Evolutionary conservation across 1,140 invertebrate species (phyloP), one percentile per base, ranked within the genome.

Genomic region (Dendrolimus kikuchii): DNA sequence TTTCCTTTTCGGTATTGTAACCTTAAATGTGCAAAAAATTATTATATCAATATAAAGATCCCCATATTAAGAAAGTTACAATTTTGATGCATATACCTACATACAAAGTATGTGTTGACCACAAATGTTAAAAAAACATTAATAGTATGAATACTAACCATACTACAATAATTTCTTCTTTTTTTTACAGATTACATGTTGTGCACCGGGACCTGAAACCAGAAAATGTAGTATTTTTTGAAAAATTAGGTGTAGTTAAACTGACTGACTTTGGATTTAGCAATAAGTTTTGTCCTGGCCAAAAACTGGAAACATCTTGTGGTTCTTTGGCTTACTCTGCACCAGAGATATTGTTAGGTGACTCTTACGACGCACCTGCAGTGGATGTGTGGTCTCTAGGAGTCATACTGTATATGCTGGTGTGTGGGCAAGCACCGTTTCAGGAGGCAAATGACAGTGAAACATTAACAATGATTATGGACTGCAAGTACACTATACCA

Each of bases 201-300:
- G 96, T 96, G 40, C 96, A 98, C 85, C 92, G 99, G 57, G 99
- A 99, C 88, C 89, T 99, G 54, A 99, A 99, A 87, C 98, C 98
- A 9, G 98, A 99, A 88, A 99, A 99, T 90, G 97, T 99, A 46
- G 96, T 99, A 4, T 99, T 99, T 87, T 99, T 99, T 83, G 96
- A 99, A 88, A 98, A 98, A 87, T 89, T 97, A 56, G 98, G 97
- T 47, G 91, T 98, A 75, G 98, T 99, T 4, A 99, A 99, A 90
- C 90, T 99, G 53, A 99, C 99, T 49, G 99, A 99, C 87, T 99
- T 99, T 90, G 98, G 99, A 41, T 99, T 99, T 87, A 98, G 97
- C 81, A 97, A 96, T 89, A 93, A 96, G 84, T 99, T 98, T 88
- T 96, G 93, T 76, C 98, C 98, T 38, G 98, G 97, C 6, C 96